Base-by-base conservation (phyloP, 2,113 vertebrate genomes). In the Carlito syrichta region DNA sequence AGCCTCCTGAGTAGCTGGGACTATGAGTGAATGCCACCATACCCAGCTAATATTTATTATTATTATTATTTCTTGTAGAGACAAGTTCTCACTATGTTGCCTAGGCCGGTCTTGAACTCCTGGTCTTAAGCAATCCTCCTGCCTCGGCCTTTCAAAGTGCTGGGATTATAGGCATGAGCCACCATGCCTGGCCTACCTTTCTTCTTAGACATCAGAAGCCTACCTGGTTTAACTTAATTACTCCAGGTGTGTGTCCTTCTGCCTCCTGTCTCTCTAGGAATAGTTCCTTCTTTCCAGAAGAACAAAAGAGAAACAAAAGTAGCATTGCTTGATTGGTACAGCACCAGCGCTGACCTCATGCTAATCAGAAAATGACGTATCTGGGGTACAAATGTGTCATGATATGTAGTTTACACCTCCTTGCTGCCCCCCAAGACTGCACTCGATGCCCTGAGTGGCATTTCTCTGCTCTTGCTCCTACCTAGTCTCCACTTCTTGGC, bases 131-230 rank as follows among this genome's bases (percentile, higher is more conserved):
- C 58, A 20, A 60, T 60, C 25, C 58, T 60, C 58, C 58, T 60
- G 58, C 58, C 58, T 60, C 58, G 25, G 58, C 58, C 58, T 60
- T 23, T 20, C 58, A 0, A 27, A 23, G 22, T 3, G 3, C 58
- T 60, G 23, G 58, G 58, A 60, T 23, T 60, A 9, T 20, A 60
- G 22, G 58, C 7, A 0, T 23, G 22, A 20, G 10, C 58, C 8
- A 60, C 58, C 58, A 60, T 20, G 23, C 20, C 58, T 3, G 3
- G 58, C 58, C 10, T 22, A 35, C 32, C 69, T 89, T 92, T 92
- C 45, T 95, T 88, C 52, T 63, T 45, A 63, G 45, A 86, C 76
- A 32, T 83, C 63, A 43, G 62, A 87, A 27, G 58, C 43, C 52
- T 50, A 19, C 68, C 66, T 91, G 17, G 56, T 60, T 66, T 50